phyloP scores from a whole-genome alignment of 2,797 vertebrate genomes.

The Tapera naevia region DNA sequence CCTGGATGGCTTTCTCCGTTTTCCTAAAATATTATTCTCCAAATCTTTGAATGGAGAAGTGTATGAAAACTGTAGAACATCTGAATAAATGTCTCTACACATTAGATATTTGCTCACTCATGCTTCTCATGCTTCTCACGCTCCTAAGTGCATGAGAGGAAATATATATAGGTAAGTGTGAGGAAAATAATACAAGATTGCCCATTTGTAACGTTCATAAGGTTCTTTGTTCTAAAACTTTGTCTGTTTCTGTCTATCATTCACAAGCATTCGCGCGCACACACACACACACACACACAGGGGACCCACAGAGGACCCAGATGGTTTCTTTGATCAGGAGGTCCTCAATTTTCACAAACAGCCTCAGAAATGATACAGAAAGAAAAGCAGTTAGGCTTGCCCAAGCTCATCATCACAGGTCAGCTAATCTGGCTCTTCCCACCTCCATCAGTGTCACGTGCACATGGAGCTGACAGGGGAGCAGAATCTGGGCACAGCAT shows the following conservation, averaged over 20 bases:
- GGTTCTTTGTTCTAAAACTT: neutral
- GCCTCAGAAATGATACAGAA: neutral
- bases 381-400: neutral
- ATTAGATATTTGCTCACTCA: conserved; percentile 14
- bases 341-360: conserved; percentile 29
- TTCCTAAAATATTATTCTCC: conserved; percentile 56
- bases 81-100: conserved; percentile 22
- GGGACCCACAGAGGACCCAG: neutral
- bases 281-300: neutral
- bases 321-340: conserved; percentile 23
- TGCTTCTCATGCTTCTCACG: neutral
- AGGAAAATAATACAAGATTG: conserved; percentile 42
- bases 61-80: neutral
- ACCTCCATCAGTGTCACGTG: neutral
- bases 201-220: neutral
- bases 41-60: neutral
- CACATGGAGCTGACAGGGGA: neutral
- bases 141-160: neutral
- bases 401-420: neutral
- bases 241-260: neutral
- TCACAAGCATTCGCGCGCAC: too few relatives aligned
- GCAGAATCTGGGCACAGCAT: neutral
- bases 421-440: neutral
- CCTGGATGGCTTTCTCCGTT: conserved; percentile 47
- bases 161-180: neutral